Evolutionary conservation across 2,113 vertebrate genomes (phyloP).

Genomic region (Silurus asotus): DNA sequence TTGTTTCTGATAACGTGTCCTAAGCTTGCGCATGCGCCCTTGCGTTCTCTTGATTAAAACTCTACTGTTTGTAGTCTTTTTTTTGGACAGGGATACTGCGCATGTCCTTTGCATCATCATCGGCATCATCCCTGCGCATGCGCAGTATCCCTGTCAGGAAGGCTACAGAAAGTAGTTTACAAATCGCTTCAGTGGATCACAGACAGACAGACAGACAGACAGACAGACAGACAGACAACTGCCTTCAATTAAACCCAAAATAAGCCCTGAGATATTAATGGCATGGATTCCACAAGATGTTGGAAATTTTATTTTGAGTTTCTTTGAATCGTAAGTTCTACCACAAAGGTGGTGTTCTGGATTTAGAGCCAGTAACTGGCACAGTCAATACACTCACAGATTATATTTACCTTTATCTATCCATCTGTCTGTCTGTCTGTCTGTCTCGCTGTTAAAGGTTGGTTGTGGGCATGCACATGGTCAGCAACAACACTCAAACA

Average conservation of each 20-base stretch:
- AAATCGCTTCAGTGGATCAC: neutral
- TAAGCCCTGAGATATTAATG: neutral
- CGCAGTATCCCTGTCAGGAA: neutral
- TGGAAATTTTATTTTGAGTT: neutral
- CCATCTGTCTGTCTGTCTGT: too few relatives aligned
- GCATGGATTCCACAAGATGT: neutral
- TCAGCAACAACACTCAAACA: neutral
- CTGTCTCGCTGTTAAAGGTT: too few relatives aligned
- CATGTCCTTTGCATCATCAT: too few relatives aligned
- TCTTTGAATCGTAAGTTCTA: neutral
- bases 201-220: too few relatives aligned
- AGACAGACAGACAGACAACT: too few relatives aligned
- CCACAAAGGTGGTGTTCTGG: neutral
- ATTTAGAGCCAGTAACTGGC: neutral
- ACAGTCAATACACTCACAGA: too few relatives aligned
- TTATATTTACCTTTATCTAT: too few relatives aligned
- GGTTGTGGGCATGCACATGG: neutral
- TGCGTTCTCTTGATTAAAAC: too few relatives aligned
- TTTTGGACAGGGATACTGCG: too few relatives aligned
- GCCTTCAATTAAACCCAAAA: neutral
- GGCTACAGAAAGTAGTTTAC: neutral
- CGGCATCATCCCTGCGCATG: constrained; percentile 14
- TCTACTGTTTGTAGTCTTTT: too few relatives aligned
- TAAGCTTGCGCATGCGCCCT: neutral
- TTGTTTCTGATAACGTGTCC: constrained; percentile 27